Base-by-base conservation (phyloP, 2,888 invertebrate species). In the Hyalella azteca region DNA sequence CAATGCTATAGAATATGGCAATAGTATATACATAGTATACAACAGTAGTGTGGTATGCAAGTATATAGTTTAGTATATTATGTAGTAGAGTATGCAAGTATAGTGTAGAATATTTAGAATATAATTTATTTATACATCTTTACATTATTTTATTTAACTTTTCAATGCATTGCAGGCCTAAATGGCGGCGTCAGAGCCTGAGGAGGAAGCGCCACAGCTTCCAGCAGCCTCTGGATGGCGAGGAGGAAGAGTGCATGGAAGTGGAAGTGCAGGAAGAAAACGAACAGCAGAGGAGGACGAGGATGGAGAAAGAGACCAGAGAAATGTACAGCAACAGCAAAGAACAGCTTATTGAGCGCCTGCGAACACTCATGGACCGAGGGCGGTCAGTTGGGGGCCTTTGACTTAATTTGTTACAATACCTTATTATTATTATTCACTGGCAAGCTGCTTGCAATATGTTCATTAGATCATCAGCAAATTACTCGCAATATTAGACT, bases 151-250 rank as follows among this genome's bases (percentile, higher is more conserved):
- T n/a, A n/a, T n/a, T n/a, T n/a, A n/a, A n/a, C n/a, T n/a, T n/a
- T n/a, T n/a, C n/a, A n/a, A n/a, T n/a, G n/a, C n/a, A n/a, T 88
- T 88, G 15, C 85, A 88, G 79, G 85, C 86, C 50, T 82, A 41
- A 86, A 84, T 75, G 84, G 84, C 77, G 73, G 78, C 79, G 66
- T 81, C 85, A 41, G 82, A 81, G 85, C 77, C 73, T 81, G 50
- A 26, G 81, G 19, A 81, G 78, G 78, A 81, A 79, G 50, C 26
- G 39, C 50, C 60, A 22, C 73, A 39, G 36, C 22, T 29, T 7
- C 73, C 11, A 22, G 11, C 73, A 22, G 7, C 39, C 73, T 0
- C 26, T n/a, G 40, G 66, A 15, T 15, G 36, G 19, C 15, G n/a
- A 15, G n/a, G 29, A 45, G 29, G 75, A 75, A 13, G 75, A 75